Conservation (phyloP, 2,888 invertebrate species). For the Calameuta pallipes region DNA sequence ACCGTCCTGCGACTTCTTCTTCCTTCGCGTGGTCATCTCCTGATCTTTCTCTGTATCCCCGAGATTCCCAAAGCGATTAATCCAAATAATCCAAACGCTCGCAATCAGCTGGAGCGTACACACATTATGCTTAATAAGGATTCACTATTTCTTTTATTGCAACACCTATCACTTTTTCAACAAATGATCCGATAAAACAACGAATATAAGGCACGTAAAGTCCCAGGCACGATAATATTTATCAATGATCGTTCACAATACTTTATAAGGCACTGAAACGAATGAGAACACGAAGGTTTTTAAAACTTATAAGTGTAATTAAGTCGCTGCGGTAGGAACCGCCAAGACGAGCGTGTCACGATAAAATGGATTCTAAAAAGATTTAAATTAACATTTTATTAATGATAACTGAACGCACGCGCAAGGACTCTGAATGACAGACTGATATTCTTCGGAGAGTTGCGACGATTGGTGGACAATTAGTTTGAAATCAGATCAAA, state of each 20-base stretch:
- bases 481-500: background rate
- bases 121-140: background rate
- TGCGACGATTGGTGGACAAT: background rate
- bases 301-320: background rate
- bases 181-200: background rate
- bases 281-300: background rate
- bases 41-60: constrained; percentile 17
- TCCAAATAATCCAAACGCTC: background rate
- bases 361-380: background rate
- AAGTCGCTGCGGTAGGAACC: background rate
- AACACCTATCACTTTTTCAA: background rate
- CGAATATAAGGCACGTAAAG: background rate
- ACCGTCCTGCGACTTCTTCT: constrained; percentile 75
- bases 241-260: background rate
- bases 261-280: background rate
- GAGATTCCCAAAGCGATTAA: background rate
- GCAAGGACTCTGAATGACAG: background rate
- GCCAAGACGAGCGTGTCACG: background rate
- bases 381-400: background rate
- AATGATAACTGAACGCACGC: background rate
- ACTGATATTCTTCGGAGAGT: background rate
- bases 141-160: background rate
- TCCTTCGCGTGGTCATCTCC: constrained; percentile 75
- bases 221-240: background rate
- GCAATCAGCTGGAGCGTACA: background rate